Percentiles rank a stretch among this genome's conserved stretches.
Evolutionary conservation across 35 echinoderm and acorn worm species (phyloP).

Genomic region (Heliocidaris erythrogramma): DNA sequence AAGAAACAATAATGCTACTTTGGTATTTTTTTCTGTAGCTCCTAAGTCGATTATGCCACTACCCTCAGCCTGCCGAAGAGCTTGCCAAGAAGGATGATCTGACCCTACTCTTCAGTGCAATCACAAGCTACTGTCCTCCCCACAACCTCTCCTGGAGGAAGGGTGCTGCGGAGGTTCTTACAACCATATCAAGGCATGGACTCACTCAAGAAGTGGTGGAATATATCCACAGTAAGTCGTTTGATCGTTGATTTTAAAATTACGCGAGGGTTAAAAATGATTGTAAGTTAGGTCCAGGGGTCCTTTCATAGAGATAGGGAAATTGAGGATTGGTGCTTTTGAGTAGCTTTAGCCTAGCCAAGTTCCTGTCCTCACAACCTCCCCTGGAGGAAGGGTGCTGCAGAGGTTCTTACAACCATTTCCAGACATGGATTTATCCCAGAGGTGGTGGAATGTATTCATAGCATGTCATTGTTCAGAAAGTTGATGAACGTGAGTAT

Average conservation of each 20-base stretch:
- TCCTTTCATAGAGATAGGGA: no score
- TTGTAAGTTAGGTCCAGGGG: no score
- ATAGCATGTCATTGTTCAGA: no score
- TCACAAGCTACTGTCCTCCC: constrained; percentile 94
- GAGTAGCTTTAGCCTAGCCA: background rate
- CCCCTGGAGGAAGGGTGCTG: constrained; percentile 94
- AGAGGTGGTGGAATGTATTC: no score
- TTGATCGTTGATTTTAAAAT: no score
- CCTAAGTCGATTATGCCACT: constrained; percentile 81
- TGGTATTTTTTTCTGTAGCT: constrained; percentile 49
- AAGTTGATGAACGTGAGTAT: no score
- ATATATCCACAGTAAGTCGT: constrained; percentile 97
- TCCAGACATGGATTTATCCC: no score
- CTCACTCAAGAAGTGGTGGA: constrained; percentile 88
- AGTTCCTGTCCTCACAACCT: constrained; percentile 58
- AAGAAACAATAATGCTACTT: background rate
- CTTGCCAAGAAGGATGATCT: constrained; percentile 93
- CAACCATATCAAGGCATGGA: constrained; percentile 94
- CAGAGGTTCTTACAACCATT: constrained; percentile 89
- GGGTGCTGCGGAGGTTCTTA: constrained; percentile 93
- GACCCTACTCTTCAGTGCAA: constrained; percentile 87
- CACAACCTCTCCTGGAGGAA: constrained; percentile 96
- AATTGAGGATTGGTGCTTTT: background rate
- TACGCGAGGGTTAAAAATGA: no score
- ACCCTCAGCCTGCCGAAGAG: constrained; percentile 84